Evolutionary conservation across 1,140 invertebrate genomes (phyloP), one percentile per base, ranked within the genome.

Genomic region (Hypothenemus hampei): DNA sequence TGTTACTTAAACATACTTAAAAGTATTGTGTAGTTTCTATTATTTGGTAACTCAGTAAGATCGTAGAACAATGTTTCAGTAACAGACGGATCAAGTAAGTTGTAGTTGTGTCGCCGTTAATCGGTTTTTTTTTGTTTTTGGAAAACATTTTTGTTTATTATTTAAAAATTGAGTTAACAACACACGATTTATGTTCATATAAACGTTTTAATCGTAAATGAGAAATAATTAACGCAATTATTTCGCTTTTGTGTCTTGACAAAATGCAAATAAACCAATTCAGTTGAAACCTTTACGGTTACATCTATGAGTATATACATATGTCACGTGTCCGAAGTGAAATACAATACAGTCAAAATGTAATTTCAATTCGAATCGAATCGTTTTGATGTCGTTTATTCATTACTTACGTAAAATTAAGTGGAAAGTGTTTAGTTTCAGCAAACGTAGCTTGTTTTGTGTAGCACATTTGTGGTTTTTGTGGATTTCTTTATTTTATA

Each of bases 41-140:
- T 37, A 37, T 15, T 15, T 37, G 2, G 35, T 16, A 13, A 23
- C 11, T 43, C 26, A 31, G 26, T 31, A 1, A 31, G n/a, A 29
- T n/a, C n/a, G n/a, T n/a, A 37, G 11, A 15, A 5, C 24, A 45
- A 6, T 7, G 35, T 49, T 49, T 37, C 20, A 39, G 29, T 49
- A 49, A 24, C 35, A 24, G 21, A 39, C 8, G n/a, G n/a, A 18
- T 47, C 20, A 3, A 24, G 24, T 31, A 21, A 51, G 15, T 29
- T 51, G 49, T 51, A 55, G 52, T 55, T 55, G 52, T 55, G 52
- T 55, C 52, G 52, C 52, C 29, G 52, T 55, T 51, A n/a, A n/a
- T n/a, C n/a, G n/a, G n/a, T n/a, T 51, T 37, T 19, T 43, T 21
- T 33, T 13, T 41, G 21, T 40, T 24, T 26, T 31, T 31, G 10